Evolutionary conservation across 2,113 vertebrate genomes (phyloP).

Genomic region (Empidonax alnorum): DNA sequence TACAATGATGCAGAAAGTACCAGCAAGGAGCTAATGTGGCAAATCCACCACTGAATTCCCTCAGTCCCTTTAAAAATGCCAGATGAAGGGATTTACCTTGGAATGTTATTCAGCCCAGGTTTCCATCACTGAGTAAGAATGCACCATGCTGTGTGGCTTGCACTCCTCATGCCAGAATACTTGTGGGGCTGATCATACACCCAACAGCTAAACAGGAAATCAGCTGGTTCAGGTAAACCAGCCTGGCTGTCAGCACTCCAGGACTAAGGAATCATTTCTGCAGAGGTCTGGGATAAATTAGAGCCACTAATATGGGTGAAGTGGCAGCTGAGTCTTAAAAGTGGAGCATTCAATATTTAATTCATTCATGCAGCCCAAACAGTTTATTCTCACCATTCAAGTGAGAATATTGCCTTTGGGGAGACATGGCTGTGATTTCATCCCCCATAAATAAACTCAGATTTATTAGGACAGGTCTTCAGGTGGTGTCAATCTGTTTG

Average conservation of each 20-base stretch:
- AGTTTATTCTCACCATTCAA: not conserved
- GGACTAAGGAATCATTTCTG: not conserved
- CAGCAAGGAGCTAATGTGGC: not conserved
- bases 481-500: conserved; percentile 31
- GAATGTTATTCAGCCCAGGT: not conserved
- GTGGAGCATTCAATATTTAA: not conserved
- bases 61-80: not conserved
- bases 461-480: conserved; percentile 36
- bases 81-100: not conserved
- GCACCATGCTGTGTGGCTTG: not conserved
- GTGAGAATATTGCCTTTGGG: not conserved
- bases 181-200: not conserved
- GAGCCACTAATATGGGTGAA: not conserved
- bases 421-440: not conserved
- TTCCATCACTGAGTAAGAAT: not conserved
- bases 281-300: not conserved
- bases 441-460: not conserved
- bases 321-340: not conserved
- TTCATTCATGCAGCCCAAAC: not conserved
- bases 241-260: not conserved
- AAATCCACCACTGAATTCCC: not conserved
- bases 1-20: not conserved
- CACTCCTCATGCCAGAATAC: fast-evolving
- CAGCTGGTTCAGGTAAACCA: not conserved
- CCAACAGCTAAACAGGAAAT: not conserved